phyloP scores from a whole-genome alignment of 2,888 invertebrate genomes.

The Autographa gamma region DNA sequence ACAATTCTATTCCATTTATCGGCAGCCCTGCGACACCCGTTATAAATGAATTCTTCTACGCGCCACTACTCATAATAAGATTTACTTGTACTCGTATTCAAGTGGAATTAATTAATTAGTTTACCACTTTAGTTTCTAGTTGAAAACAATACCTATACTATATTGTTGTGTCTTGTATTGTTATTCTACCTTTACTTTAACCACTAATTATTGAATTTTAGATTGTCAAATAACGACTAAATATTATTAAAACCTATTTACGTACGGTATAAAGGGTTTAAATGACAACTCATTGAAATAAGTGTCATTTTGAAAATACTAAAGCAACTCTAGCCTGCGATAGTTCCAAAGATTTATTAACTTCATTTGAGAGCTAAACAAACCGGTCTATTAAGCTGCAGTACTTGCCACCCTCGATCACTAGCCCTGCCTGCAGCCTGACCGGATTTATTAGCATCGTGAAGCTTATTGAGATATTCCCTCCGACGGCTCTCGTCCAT shows the following conservation, averaged over 20 bases:
- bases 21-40: constrained; percentile 31
- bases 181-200: neutral
- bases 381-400: constrained; percentile 1
- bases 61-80: constrained; percentile 29
- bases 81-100: constrained; percentile 18
- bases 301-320: neutral
- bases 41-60: constrained; percentile 37
- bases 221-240: neutral
- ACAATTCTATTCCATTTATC: neutral
- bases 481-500: constrained; percentile 15
- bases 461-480: constrained; percentile 40
- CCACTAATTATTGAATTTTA: no score
- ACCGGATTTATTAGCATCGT: constrained; percentile 36
- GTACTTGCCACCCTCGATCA: neutral
- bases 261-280: no score
- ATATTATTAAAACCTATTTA: no score
- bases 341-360: constrained; percentile 1
- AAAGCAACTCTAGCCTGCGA: neutral
- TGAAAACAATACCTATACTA: neutral
- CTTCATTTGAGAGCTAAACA: neutral
- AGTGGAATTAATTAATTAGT: constrained; percentile 17
- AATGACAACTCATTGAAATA: neutral
- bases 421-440: no score
- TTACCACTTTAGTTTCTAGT: constrained; percentile 8
- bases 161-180: neutral